Evolutionary conservation across 2,113 vertebrate species (phyloP).

Genomic region (Brevimyrus niger): DNA sequence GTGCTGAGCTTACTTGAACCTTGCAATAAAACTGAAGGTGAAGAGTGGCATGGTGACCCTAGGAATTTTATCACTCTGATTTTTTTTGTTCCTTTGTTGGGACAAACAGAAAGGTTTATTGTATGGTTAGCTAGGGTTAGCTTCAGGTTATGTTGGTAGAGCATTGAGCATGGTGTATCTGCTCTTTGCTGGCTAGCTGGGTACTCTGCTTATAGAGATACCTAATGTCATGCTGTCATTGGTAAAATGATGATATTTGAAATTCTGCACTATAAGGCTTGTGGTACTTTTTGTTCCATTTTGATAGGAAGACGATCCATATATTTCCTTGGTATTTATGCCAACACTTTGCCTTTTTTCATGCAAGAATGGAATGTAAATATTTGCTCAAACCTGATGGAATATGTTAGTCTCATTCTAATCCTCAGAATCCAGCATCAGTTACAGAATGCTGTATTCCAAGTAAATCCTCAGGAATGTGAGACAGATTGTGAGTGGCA

Average conservation of each 20-base stretch:
- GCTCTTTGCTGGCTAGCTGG: not conserved
- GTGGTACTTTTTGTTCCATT: not conserved
- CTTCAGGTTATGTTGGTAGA: not conserved
- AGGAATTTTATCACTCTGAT: conserved; percentile 16
- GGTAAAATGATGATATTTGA: not conserved
- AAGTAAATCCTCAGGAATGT: not conserved
- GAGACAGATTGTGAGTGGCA: not conserved
- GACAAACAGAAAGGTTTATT: not conserved
- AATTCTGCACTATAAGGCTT: not conserved
- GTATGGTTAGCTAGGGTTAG: not conserved
- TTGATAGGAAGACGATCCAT: not conserved
- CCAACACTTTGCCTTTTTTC: not conserved
- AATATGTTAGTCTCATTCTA: not conserved
- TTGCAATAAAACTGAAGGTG: conserved; percentile 51
- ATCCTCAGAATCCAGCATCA: not conserved
- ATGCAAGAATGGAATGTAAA: not conserved
- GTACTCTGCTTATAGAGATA: not conserved
- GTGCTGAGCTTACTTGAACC: conserved; percentile 53
- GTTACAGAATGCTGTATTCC: conserved; percentile 4
- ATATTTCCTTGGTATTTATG: not conserved
- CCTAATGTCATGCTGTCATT: not conserved
- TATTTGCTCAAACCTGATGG: not conserved
- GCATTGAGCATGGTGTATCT: not conserved
- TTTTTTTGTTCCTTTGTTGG: conserved; percentile 12
- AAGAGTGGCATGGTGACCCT: conserved; percentile 25